Conservation (phyloP, 2,888 invertebrate genomes). For the Pseudoips prasinana region DNA sequence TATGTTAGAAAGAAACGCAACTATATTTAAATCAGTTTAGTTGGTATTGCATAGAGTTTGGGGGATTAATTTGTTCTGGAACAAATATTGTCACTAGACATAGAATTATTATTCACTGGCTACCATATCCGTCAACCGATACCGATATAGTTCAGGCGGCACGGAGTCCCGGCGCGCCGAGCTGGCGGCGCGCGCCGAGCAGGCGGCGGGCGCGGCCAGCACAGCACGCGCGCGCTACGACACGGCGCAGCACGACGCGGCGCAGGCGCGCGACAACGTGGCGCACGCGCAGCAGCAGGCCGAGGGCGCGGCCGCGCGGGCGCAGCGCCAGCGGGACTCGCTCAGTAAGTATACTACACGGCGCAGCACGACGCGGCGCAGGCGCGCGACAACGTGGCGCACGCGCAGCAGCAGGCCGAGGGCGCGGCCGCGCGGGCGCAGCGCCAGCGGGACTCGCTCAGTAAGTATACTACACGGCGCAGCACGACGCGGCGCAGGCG, state of each 20-base stretch:
- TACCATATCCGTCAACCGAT: too few relatives aligned
- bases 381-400: too few relatives aligned
- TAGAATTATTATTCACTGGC: too few relatives aligned
- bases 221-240: slow-evolving; percentile 53
- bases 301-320: slow-evolving; percentile 35
- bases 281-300: slow-evolving; percentile 40
- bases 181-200: slow-evolving; percentile 33
- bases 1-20: too few relatives aligned
- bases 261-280: slow-evolving; percentile 52
- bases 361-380: neutral
- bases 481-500: slow-evolving; percentile 44
- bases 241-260: slow-evolving; percentile 61
- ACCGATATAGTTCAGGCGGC: slow-evolving; percentile 37
- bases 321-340: slow-evolving; percentile 32
- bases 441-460: slow-evolving; percentile 1
- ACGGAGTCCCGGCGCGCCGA: slow-evolving; percentile 38
- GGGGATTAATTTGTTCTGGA: too few relatives aligned
- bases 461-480: slow-evolving; percentile 34
- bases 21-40: too few relatives aligned
- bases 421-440: too few relatives aligned
- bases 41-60: too few relatives aligned
- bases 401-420: slow-evolving; percentile 33
- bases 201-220: slow-evolving; percentile 34
- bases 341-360: slow-evolving; percentile 33
- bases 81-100: too few relatives aligned